These are phyloP conservation scores for Taurulus bubalis DNA, from an alignment of 2,113 vertebrate genomes.

Conservation along the genomic window DNA sequence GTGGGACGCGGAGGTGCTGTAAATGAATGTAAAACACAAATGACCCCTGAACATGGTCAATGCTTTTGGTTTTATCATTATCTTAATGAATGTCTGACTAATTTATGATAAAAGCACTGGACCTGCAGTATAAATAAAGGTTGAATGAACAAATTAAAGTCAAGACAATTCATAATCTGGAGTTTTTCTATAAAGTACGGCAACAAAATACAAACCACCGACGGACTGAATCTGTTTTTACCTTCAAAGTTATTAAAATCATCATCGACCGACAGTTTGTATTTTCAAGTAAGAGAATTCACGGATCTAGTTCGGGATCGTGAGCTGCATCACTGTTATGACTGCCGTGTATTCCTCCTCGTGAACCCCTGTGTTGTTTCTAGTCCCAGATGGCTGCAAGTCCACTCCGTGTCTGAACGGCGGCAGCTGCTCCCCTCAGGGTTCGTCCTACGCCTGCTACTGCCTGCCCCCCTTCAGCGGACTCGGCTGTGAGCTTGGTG, in stretches of 20 bases:
- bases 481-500: constrained; percentile 90
- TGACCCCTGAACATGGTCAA: too few species aligned
- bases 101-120: too few species aligned
- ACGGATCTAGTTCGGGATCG: background rate
- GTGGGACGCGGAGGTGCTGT: too few species aligned
- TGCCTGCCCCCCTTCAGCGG: constrained; percentile 85
- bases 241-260: too few species aligned
- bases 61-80: background rate
- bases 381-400: constrained; percentile 87
- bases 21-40: too few species aligned
- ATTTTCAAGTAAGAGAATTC: background rate
- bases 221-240: too few species aligned
- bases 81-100: background rate
- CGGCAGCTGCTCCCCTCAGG: constrained; percentile 82
- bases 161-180: background rate
- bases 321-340: background rate
- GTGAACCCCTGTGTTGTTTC: background rate
- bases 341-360: background rate
- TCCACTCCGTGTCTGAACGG: constrained; percentile 90
- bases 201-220: too few species aligned
- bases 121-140: too few species aligned
- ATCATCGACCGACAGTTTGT: too few species aligned
- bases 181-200: too few species aligned
- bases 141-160: too few species aligned
- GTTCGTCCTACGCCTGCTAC: constrained; percentile 83